Evolutionary conservation across 2,113 vertebrate species (phyloP), one percentile per base, ranked within the genome.

Genomic region (Coreoperca whiteheadi): DNA sequence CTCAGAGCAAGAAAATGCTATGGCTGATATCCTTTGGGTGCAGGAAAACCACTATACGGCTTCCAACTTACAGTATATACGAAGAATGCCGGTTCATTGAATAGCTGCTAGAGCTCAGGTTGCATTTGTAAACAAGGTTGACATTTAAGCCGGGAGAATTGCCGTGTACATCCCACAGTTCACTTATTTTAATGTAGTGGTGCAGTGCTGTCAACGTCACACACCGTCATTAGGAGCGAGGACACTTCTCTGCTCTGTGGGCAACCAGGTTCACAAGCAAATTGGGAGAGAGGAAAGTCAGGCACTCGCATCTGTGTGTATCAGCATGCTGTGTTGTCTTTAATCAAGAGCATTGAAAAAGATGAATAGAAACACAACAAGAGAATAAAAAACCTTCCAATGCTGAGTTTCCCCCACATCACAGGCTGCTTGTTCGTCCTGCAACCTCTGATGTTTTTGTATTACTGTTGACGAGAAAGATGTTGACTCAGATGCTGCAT

Each of bases 91-190:
- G 64, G 75, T 81, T 87, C 83, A 82, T 81, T 89, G 81, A 88
- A 83, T 78, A 81, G 69, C 67, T 73, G 80, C 82, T 51, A 0
- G 64, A 79, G 69, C 68, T 69, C 41, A 48, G 85, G 88, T 86
- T 53, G 57, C 74, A 69, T 89, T 90, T 83, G 88, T 87, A 93
- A 94, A 94, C 93, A 92, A 90, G 90, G 76, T 37, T 94, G 94
- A 90, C 93, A 94, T 94, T 94, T 92, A 89, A 88, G 77, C 53
- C 46, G 15, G 39, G 65, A 63, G 75, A 73, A 90, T 87, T 83
- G 88, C 81, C 4, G 4, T 30, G 64, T 69, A 83, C 86, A 51
- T 87, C 79, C 82, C 37, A 70, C 74, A 70, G 72, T 84, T 88
- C 75, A 77, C 83, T 85, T 83, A 57, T 90, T 88, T 87, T 82